These are phyloP conservation scores for Epinotia demarniana DNA, from an alignment of 2,888 invertebrate genomes.

Conservation along the genomic window DNA sequence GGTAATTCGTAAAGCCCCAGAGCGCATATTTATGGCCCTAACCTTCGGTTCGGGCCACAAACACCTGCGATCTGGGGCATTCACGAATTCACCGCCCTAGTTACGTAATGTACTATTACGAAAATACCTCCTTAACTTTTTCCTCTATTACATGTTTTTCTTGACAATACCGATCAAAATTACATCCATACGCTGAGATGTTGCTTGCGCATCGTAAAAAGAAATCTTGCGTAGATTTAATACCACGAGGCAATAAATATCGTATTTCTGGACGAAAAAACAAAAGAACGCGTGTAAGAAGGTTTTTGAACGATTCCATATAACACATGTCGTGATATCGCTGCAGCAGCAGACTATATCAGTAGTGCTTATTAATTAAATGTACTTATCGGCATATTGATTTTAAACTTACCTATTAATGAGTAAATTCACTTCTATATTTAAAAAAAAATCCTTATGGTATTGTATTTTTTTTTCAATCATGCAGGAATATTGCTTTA, in stretches of 20 bases:
- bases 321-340: conserved; percentile 36
- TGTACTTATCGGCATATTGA: not conserved
- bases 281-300: conserved; percentile 35
- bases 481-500: too few relatives aligned
- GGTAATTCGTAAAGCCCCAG: too few relatives aligned
- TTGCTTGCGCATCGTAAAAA: conserved; percentile 32
- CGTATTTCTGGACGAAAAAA: conserved; percentile 37
- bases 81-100: too few relatives aligned
- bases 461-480: too few relatives aligned
- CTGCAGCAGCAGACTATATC: conserved; percentile 15
- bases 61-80: too few relatives aligned
- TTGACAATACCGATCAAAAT: conserved; percentile 20
- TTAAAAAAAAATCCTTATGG: too few relatives aligned
- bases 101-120: too few relatives aligned
- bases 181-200: conserved; percentile 25
- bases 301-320: conserved; percentile 38
- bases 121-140: not conserved
- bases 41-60: too few relatives aligned
- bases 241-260: conserved; percentile 39
- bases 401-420: not conserved
- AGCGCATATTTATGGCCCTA: too few relatives aligned
- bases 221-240: conserved; percentile 39
- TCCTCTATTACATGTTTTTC: conserved; percentile 9
- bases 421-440: too few relatives aligned
- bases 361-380: conserved; percentile 2